Base-by-base conservation (phyloP, 37 sponge, comb jelly and placozoan species). In the Mnemiopsis leidyi region DNA sequence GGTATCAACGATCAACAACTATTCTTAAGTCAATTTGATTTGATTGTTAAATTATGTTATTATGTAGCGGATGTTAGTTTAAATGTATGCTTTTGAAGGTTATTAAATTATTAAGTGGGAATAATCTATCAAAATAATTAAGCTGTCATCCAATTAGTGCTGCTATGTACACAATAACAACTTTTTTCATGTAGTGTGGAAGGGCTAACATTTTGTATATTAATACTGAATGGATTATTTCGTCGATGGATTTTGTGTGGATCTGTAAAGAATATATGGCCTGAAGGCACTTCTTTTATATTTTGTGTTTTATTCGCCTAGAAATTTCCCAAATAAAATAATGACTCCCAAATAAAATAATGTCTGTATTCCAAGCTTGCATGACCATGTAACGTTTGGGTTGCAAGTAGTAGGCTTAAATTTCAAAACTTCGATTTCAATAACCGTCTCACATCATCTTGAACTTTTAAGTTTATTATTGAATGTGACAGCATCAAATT, bases 191-290 rank as follows among this genome's bases (percentile, higher is more conserved):
- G 61, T 48, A 48, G 61, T 13, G 61, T 48, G 61, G 61, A 48
- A 48, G 61, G 61, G 61, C 61, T 48, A 48, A 48, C 61, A 48
- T 48, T 48, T 48, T 48, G 61, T 48, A 48, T 48, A 48, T 48
- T 48, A n/a, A n/a, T 48, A 48, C 61, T 48, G 79, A 77, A 77
- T 77, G 79, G 79, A 32, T 34, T 77, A 34, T 9, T 32, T 34
- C 33, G 79, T 32, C 33, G 79, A 77, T 77, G 79, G 79, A 77
- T 32, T 77, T 77, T 26, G 32, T 77, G 79, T 77, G 79, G 79
- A 77, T 77, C 34, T 77, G 34, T 34, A 34, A 32, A 77, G 79
- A 77, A 77, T 77, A n/a, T 34, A 48, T 77, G 79, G 79, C 79
- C 79, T 77, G 79, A 77, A 31, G 79, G 79, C 79, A 77, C 32